phyloP scores from a whole-genome alignment of 1,140 invertebrate species.

The Formica exsecta region DNA sequence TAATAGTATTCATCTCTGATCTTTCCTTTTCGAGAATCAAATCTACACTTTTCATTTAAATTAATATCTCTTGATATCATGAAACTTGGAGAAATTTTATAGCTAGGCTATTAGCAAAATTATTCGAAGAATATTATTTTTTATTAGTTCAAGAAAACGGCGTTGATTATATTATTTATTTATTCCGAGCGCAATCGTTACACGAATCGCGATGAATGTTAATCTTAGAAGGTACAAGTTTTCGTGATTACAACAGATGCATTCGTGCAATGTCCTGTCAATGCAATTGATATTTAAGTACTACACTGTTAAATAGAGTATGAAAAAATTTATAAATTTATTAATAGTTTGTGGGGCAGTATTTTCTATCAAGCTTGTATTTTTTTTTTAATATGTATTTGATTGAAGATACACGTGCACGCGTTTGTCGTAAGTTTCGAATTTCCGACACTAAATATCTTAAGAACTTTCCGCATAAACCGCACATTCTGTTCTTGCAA shows the following conservation, averaged over 20 bases:
- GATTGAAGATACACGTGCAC: no score
- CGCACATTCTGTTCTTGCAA: neutral
- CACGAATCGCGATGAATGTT: neutral
- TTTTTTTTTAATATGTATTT: neutral
- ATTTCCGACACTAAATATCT: neutral
- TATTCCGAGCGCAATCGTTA: neutral
- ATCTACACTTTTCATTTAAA: neutral
- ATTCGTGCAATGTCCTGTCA: slow-evolving; percentile 81
- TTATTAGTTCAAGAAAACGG: neutral
- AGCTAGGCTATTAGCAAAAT: neutral
- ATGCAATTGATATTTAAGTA: slow-evolving; percentile 80
- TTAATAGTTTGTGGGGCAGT: neutral
- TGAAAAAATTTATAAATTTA: neutral
- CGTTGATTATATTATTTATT: slow-evolving; percentile 47
- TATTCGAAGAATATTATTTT: slow-evolving; percentile 10
- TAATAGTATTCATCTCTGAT: neutral
- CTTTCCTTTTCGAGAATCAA: no score
- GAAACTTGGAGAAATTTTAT: slow-evolving; percentile 1
- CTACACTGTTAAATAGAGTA: slow-evolving; percentile 48
- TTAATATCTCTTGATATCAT: neutral
- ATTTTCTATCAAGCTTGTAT: slow-evolving; percentile 29
- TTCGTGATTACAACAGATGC: slow-evolving; percentile 67
- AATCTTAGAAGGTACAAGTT: slow-evolving; percentile 57
- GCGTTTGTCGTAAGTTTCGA: neutral
- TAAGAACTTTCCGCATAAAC: neutral